A percentile compares a stretch with the other conserved stretches of the same genome.
phyloP scores from a whole-genome alignment of 2,797 vertebrate genomes.

The Hyperoplus lanceolatus region DNA sequence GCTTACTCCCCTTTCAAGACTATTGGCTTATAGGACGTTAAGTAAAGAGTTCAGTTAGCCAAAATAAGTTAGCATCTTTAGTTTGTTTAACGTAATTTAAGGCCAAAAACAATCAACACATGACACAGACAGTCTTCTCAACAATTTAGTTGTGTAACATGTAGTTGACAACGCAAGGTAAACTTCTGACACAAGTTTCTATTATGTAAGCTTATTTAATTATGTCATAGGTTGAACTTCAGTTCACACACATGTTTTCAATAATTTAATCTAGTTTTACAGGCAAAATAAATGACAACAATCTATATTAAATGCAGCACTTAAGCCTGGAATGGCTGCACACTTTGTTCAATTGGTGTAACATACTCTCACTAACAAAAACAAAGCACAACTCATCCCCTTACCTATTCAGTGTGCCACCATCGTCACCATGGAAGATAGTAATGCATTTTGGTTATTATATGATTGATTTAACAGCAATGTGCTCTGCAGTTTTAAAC shows the following conservation, averaged over 20 bases:
- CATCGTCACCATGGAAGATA: constrained; percentile 25
- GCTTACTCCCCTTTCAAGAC: not conserved
- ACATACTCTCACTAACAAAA: constrained; percentile 15
- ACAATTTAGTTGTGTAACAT: no score
- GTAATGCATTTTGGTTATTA: constrained; percentile 38
- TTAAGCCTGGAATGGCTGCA: not conserved
- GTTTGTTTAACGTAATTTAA: constrained; percentile 3
- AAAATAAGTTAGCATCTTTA: not conserved
- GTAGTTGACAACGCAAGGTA: not conserved
- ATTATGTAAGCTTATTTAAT: no score
- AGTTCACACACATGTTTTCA: not conserved
- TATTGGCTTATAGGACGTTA: not conserved
- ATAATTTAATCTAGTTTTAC: not conserved
- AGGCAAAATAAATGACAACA: not conserved
- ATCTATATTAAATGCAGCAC: not conserved
- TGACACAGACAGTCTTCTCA: no score
- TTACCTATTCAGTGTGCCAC: constrained; percentile 24
- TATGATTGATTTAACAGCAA: constrained; percentile 58
- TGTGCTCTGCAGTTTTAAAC: constrained; percentile 55
- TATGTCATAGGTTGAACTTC: no score
- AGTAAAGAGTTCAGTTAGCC: not conserved
- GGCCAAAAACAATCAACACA: not conserved
- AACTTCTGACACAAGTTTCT: not conserved
- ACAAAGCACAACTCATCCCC: constrained; percentile 20
- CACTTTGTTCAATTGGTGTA: constrained; percentile 4